Evolutionary conservation across 2,797 vertebrate species (phyloP).

Genomic region (Lutjanus campechanus): DNA sequence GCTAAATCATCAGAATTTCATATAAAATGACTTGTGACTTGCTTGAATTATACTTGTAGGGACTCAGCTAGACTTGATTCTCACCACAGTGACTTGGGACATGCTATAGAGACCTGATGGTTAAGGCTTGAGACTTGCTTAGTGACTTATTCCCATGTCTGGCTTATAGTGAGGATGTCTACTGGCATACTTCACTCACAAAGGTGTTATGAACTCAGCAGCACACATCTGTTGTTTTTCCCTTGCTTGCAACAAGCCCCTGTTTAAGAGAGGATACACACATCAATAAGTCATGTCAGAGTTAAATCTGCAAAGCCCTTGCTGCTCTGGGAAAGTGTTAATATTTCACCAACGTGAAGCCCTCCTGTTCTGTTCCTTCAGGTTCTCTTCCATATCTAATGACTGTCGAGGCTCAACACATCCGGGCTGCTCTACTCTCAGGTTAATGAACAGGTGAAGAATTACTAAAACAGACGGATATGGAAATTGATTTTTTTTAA

Average conservation of each 20-base stretch:
- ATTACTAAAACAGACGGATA: constrained; percentile 74
- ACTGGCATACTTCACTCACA: constrained; percentile 18
- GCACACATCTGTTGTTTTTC: constrained; percentile 32
- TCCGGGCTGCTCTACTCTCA: constrained; percentile 57
- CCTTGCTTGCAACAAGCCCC: constrained; percentile 1
- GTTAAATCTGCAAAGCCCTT: constrained; percentile 41
- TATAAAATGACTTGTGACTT: too few relatives aligned
- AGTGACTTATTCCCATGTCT: too few relatives aligned
- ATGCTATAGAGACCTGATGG: too few relatives aligned
- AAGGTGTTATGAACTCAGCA: constrained; percentile 38
- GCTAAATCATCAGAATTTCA: too few relatives aligned
- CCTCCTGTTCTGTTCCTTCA: constrained; percentile 29
- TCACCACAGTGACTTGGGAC: too few relatives aligned
- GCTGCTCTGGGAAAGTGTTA: constrained; percentile 56
- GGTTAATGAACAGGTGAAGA: constrained; percentile 79
- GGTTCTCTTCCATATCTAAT: constrained; percentile 55
- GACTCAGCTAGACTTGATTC: too few relatives aligned
- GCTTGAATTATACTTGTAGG: too few relatives aligned
- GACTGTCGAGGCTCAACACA: constrained; percentile 51
- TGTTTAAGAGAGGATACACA: constrained; percentile 26
- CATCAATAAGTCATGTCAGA: constrained; percentile 55
- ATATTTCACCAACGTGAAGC: constrained; percentile 63
- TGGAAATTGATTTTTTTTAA: constrained; percentile 82
- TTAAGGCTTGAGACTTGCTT: too few relatives aligned
- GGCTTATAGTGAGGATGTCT: constrained; percentile 31